A percentile compares a stretch with the other conserved stretches of the same genome.
Evolutionary conservation across 2,113 vertebrate species (phyloP).

Genomic region (Raja brachyura): DNA sequence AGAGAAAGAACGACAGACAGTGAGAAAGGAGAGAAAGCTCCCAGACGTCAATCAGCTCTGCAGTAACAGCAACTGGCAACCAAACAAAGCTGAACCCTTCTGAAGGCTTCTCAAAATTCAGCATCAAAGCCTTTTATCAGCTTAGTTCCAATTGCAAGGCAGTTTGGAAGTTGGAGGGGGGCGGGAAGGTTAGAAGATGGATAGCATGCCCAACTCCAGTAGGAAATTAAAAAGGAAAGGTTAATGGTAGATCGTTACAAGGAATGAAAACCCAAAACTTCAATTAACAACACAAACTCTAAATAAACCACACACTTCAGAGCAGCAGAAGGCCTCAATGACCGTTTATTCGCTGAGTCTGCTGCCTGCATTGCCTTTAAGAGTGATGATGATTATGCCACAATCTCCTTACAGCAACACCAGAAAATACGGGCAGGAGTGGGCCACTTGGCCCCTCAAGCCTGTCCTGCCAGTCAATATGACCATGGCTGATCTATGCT

Average conservation of each 20-base stretch:
- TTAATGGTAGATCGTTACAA: conserved; percentile 37
- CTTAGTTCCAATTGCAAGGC: conserved; percentile 10
- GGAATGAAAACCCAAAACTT: conserved; percentile 37
- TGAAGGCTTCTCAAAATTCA: conserved; percentile 41
- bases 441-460: too few relatives aligned
- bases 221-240: conserved; percentile 28
- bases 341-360: neutral
- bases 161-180: too few relatives aligned
- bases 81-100: conserved; percentile 40
- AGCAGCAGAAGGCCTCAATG: neutral
- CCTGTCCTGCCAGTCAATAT: too few relatives aligned
- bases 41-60: conserved; percentile 44
- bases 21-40: neutral
- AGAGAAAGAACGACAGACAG: too few relatives aligned
- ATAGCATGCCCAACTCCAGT: neutral
- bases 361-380: too few relatives aligned
- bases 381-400: too few relatives aligned
- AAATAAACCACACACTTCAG: neutral
- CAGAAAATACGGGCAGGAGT: too few relatives aligned
- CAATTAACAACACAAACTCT: neutral
- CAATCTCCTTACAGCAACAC: too few relatives aligned
- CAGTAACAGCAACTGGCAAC: conserved; percentile 42
- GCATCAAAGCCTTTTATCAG: conserved; percentile 39
- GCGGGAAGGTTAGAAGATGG: too few relatives aligned
- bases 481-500: too few relatives aligned